phyloP scores from a whole-genome alignment of 1,140 invertebrate genomes.

The Metopolophium dirhodum region DNA sequence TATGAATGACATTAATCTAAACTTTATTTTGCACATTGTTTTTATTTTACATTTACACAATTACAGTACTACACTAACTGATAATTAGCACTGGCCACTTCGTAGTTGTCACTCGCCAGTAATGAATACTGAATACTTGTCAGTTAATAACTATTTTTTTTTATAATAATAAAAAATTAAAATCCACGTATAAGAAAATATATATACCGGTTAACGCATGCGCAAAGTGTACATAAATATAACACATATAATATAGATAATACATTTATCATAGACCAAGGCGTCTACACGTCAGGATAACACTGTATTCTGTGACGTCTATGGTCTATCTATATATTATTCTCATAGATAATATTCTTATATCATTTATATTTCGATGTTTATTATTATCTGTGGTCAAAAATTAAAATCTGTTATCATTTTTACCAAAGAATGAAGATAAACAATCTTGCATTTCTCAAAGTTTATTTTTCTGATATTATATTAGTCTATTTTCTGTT shows the following conservation, averaged over 20 bases:
- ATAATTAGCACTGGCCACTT: neutral
- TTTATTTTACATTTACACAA: neutral
- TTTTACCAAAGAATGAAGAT: neutral
- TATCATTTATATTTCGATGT: no score
- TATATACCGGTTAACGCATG: neutral
- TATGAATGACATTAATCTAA: neutral
- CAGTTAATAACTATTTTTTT: no score
- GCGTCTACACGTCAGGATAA: no score
- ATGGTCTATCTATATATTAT: no score
- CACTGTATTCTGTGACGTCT: no score
- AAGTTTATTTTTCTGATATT: neutral
- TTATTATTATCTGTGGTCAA: neutral
- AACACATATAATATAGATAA: no score
- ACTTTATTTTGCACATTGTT: neutral
- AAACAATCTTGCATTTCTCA: neutral
- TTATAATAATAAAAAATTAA: neutral
- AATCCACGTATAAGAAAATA: conserved; percentile 25
- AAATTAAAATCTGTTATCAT: neutral
- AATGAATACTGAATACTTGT: no score
- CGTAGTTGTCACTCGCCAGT: no score
- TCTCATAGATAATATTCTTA: no score
- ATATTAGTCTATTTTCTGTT: neutral
- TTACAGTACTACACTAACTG: neutral
- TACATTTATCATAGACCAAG: no score
- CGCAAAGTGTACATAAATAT: neutral